Base-by-base conservation (phyloP, 2,888 invertebrate genomes). In the Scelioninae gen. 2 region DNA sequence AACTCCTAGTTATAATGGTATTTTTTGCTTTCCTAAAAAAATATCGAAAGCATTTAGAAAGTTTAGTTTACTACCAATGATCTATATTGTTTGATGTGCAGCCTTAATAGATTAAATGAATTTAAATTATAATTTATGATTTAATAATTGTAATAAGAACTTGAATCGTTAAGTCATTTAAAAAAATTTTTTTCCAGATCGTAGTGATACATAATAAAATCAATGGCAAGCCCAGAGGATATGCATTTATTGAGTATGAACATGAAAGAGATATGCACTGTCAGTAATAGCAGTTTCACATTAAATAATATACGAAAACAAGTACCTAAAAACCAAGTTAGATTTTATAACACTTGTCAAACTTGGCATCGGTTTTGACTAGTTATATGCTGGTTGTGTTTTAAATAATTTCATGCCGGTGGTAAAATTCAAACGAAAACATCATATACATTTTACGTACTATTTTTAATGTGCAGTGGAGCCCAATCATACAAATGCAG, bases 251-350 rank as follows among this genome's bases (percentile, higher is more conserved):
- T 83, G 99, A 99, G 87, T 99, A 97, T 88, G 98, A 98, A 87
- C 97, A 98, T 87, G 98, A 98, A 87, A 89, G 97, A 75, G 99
- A 99, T 88, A 99, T 99, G 99, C 98, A 98, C 88, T 96, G 97
- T 97, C 90, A 95, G 97, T 96, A 89, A 79, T 33, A 41, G 41
- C 61, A 60, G 10, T 9, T 13, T 10, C 6, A 33, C 19, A 19
- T 37, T 33, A 43, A 43, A 74, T 37, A 28, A 64, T 69, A 67
- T 64, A 71, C 25, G 13, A 63, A 72, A 73, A 45, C 55, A 75
- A 64, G 68, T 52, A 43, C 39, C 37, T 61, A 77, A 69, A 76
- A 70, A 61, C 15, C 45, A 50, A 60, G 53, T 50, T 58, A 70
- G 19, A 78, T 76, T 81, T 80, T 80, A 81, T 77, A 81, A 79